phyloP scores from a whole-genome alignment of 1,140 invertebrate species.

The Drosophila oshimai region DNA sequence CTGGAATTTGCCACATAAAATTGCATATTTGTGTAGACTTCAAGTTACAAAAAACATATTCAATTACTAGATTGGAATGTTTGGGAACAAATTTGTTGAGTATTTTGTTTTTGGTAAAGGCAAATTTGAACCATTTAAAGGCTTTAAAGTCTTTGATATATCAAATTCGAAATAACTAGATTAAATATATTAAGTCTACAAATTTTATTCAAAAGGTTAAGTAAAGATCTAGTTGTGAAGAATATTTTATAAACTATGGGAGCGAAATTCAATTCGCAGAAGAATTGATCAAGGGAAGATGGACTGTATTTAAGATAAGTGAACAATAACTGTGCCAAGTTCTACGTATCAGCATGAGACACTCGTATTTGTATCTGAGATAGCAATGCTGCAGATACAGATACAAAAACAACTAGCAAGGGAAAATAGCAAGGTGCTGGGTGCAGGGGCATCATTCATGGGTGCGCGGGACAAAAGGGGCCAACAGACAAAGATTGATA shows the following conservation, averaged over 20 bases:
- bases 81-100: too few relatives aligned
- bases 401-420: background rate
- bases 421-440: constrained; percentile 21
- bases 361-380: constrained; percentile 4
- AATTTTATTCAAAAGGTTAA: too few relatives aligned
- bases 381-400: constrained; percentile 6
- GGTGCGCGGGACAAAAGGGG: constrained; percentile 25
- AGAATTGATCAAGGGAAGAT: background rate
- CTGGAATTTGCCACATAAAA: background rate
- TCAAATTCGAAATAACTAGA: too few relatives aligned
- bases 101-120: too few relatives aligned
- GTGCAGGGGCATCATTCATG: constrained; percentile 9
- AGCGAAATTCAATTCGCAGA: background rate
- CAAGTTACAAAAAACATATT: background rate
- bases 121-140: too few relatives aligned
- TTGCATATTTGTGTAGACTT: background rate
- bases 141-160: too few relatives aligned
- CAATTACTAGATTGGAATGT: too few relatives aligned
- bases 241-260: background rate
- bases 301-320: background rate
- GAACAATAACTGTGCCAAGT: constrained; percentile 15
- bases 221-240: too few relatives aligned
- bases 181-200: too few relatives aligned
- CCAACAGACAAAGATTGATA: constrained; percentile 32
- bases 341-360: constrained; percentile 13